Conservation (phyloP, 2,113 vertebrate genomes). For the Gnathonemus echidnorhynchus region DNA sequence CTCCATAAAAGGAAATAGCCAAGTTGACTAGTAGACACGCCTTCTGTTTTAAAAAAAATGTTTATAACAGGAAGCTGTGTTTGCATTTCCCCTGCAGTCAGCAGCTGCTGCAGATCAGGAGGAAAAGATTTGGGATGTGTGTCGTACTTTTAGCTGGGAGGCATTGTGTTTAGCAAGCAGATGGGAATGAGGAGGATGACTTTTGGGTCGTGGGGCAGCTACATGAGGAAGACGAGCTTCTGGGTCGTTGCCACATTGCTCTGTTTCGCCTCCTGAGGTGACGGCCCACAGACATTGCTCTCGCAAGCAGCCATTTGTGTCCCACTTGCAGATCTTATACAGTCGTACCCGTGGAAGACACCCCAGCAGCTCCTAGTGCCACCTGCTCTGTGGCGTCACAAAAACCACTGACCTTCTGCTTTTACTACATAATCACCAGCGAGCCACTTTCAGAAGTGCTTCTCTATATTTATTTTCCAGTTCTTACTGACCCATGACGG, state of each 20-base stretch:
- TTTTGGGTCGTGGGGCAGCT: constrained; percentile 1
- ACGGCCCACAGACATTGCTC: background rate
- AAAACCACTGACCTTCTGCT: background rate
- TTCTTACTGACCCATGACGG: background rate
- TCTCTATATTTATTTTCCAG: background rate
- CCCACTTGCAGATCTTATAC: background rate
- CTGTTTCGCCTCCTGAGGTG: background rate
- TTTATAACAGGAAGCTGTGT: constrained; percentile 47
- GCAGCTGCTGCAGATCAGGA: constrained; percentile 25
- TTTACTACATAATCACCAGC: background rate
- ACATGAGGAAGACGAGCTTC: constrained; percentile 32
- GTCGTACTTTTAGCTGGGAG: constrained; percentile 14
- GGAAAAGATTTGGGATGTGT: constrained; percentile 31
- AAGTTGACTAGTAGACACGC: constrained; percentile 21
- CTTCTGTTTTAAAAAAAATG: background rate
- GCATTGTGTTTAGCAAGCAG: constrained; percentile 12
- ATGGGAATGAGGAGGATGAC: constrained; percentile 27
- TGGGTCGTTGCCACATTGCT: background rate
- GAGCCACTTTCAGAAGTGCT: background rate
- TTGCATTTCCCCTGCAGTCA: constrained; percentile 37
- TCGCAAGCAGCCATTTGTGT: background rate
- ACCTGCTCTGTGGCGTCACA: background rate
- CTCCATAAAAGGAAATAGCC: constrained; percentile 50
- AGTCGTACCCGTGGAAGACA: background rate
- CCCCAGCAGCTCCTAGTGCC: background rate